Percentiles rank a stretch among this genome's conserved stretches.
Conservation (phyloP, 1,140 invertebrate species). For the Cotesia glomerata region DNA sequence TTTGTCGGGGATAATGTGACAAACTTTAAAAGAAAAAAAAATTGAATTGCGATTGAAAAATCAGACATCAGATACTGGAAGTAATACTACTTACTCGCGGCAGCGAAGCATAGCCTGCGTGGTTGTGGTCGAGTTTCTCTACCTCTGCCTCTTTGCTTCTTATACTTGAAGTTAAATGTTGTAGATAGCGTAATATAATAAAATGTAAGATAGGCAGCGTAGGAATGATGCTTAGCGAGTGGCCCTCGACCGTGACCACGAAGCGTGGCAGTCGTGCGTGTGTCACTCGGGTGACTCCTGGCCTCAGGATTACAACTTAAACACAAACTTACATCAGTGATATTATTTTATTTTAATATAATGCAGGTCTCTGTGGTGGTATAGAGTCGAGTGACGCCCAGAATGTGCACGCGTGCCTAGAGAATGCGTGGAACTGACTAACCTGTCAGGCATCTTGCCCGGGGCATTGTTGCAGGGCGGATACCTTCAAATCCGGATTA, state of each 20-base stretch:
- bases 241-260: constrained; percentile 15
- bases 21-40: too few relatives aligned
- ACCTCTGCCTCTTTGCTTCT: constrained; percentile 23
- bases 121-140: constrained; percentile 18
- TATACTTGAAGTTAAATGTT: too few relatives aligned
- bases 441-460: constrained; percentile 12
- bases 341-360: too few relatives aligned
- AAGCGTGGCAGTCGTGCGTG: constrained; percentile 55
- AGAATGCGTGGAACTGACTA: too few relatives aligned
- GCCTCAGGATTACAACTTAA: constrained; percentile 13
- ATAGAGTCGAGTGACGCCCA: constrained; percentile 44
- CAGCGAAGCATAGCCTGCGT: constrained; percentile 54
- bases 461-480: neutral
- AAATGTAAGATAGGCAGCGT: too few relatives aligned
- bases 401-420: constrained; percentile 54
- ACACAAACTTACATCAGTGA: neutral
- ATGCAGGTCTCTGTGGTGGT: constrained; percentile 14
- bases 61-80: neutral
- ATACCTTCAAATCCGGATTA: neutral
- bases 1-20: too few relatives aligned
- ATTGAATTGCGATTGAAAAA: too few relatives aligned
- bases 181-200: too few relatives aligned
- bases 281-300: constrained; percentile 58
- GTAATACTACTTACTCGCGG: constrained; percentile 14
- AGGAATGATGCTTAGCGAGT: constrained; percentile 36